Base-by-base conservation (phyloP, 2,113 vertebrate species). In the Meleagris gallopavo region DNA sequence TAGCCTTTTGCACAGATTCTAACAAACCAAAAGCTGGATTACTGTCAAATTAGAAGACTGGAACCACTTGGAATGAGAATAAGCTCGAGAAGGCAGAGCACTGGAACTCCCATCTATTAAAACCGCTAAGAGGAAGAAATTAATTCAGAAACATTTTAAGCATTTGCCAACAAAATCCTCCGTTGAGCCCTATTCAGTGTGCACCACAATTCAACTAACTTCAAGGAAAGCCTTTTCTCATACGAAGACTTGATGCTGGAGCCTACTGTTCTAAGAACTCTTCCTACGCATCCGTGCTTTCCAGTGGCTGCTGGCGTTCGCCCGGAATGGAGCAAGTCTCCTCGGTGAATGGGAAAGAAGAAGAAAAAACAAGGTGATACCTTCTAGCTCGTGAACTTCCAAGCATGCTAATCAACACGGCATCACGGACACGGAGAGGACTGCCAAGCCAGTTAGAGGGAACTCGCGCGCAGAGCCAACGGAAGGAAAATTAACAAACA, bases 1-100 rank as follows among this genome's bases (percentile, higher is more conserved):
- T 83, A 93, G 91, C 88, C 94, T 91, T 57, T 66, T 80, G 84
- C 92, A 96, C 91, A 73, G 88, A 40, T 40, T 82, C 95, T 83
- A 84, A 62, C 85, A 50, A 78, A 79, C 78, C 91, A 60, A 50
- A 40, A 50, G 79, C 88, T 93, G 94, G 62, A 91, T 79, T 77
- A 43, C 20, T 55, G 46, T 94, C 64, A 52, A 32, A 91, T 40
- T 25, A 70, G 83, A 90, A 90, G 88, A 82, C 83, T 67, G 81
- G 78, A 89, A 80, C 79, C 80, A 61, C 74, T 11, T 41, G 88
- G 93, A 88, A 85, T 62, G 54, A 91, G 86, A 78, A 71, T 17
- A 41, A 94, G 45, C 88, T 91, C 32, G 1, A 52, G 82, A 66
- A 88, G 70, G 52, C 27, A 32, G n/a, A 72, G 76, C 2, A 64